A percentile compares a stretch with the other conserved stretches of the same genome.
phyloP scores from a whole-genome alignment of 2,888 invertebrate genomes.

The Caenorhabditis becei region DNA sequence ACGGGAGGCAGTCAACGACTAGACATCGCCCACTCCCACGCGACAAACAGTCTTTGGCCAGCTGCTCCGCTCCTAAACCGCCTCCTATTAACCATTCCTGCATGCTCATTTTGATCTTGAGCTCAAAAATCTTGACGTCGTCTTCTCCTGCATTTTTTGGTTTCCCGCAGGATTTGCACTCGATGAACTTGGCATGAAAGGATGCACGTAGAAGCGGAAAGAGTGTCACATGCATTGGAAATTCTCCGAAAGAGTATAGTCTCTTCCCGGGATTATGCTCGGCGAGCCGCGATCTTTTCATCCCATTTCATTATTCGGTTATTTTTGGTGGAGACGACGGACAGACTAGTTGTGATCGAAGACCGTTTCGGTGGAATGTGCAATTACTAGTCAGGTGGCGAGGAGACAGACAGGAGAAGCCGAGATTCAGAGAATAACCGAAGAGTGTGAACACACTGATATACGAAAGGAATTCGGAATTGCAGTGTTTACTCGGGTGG shows the following conservation, averaged over 20 bases:
- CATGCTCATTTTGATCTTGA: not conserved
- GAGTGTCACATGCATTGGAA: conserved; percentile 1
- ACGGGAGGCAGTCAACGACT: conserved; percentile 4
- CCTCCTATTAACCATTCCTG: not conserved
- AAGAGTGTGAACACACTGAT: not conserved
- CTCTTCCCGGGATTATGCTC: conserved; percentile 5
- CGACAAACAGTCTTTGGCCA: conserved; percentile 23
- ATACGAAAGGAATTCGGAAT: not conserved
- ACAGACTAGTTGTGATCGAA: not conserved
- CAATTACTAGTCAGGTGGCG: conserved; percentile 1
- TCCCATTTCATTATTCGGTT: not conserved
- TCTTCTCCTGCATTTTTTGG: no score
- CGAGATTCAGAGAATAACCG: not conserved
- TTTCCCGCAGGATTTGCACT: not conserved
- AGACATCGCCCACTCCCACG: conserved; percentile 24
- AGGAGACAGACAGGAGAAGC: not conserved
- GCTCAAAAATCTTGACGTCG: not conserved
- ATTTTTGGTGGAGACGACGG: not conserved
- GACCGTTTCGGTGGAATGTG: not conserved
- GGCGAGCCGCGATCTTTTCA: not conserved
- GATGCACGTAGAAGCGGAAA: not conserved
- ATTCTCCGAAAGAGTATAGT: conserved; percentile 5
- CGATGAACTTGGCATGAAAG: conserved; percentile 1
- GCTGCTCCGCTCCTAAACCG: conserved; percentile 6
- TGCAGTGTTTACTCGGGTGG: no score